phyloP scores from a whole-genome alignment of 1,140 invertebrate genomes.

The Panagrolaimus sp. region DNA sequence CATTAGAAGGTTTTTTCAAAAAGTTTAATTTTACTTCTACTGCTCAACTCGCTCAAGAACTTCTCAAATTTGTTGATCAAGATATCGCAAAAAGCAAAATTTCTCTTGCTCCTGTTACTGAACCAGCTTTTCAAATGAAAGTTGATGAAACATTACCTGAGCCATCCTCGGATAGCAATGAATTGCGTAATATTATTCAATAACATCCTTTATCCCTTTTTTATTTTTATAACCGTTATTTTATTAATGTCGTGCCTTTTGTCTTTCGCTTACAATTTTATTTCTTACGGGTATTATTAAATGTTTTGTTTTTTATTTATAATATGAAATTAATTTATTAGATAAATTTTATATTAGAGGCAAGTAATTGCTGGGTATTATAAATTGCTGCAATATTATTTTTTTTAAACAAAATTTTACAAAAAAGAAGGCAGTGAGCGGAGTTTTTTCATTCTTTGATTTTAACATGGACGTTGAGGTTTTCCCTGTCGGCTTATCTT shows the following conservation, averaged over 20 bases:
- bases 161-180: neutral
- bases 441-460: neutral
- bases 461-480: constrained; percentile 5
- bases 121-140: neutral
- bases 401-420: neutral
- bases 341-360: neutral
- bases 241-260: neutral
- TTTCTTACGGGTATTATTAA: neutral
- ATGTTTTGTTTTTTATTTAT: neutral
- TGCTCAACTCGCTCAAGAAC: neutral
- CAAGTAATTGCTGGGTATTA: constrained; percentile 1
- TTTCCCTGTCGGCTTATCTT: constrained; percentile 49
- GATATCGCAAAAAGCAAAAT: constrained; percentile 9
- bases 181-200: neutral
- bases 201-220: neutral
- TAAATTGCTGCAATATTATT: neutral
- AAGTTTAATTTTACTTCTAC: neutral
- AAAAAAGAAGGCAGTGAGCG: neutral
- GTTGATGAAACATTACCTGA: neutral
- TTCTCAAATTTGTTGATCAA: neutral
- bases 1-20: neutral
- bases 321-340: too few species aligned
- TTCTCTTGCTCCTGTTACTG: neutral
- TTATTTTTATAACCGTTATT: neutral
- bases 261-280: neutral